Evolutionary conservation across 2,797 vertebrate species (phyloP), one percentile per base, ranked within the genome.

Genomic region (Prunella strophiata): DNA sequence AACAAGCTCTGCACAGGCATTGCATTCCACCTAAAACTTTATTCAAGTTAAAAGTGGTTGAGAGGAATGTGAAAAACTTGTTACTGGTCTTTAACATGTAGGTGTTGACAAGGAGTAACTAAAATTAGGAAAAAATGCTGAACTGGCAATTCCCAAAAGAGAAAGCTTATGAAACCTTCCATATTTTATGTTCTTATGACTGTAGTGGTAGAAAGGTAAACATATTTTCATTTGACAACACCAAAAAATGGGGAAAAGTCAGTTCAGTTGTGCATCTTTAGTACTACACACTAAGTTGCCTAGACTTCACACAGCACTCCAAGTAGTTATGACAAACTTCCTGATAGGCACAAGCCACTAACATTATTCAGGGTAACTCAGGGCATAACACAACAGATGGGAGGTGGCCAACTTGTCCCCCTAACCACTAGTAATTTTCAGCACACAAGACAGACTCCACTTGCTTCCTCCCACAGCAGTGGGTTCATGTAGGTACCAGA

Each of bases 241-340:
- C 2, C 0, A 42, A 61, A 91, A 74, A 52, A 5, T 0, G 4
- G 7, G 1, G 3, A 4, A 9, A 63, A 55, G 6, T 34, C 8
- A 63, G 9, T 40, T 43, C 3, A 68, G 7, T 12, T 50, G 19
- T 30, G 20, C 30, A 70, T 72, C 48, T 62, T 78, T n/a, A 45
- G 34, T 18, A 67, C 40, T 22, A 58, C 11, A 30, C 17, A n/a
- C 1, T 22, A 79, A 62, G 17, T 9, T 84, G 22, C 22, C 79
- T 7, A 48, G 73, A 62, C 22, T 76, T 63, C 5, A 88, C 1
- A 1, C 5, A 83, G 50, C 29, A 32, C 34, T 88, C 79, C 27
- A 77, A 73, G 16, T 62, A 73, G 77, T 71, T 65, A 62, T 29
- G 21, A 68, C 11, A 61, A 91, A 30, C 4, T 34, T 89, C 19